Base-by-base conservation (phyloP, 1,140 invertebrate species). In the Drosophila novamexicana region DNA sequence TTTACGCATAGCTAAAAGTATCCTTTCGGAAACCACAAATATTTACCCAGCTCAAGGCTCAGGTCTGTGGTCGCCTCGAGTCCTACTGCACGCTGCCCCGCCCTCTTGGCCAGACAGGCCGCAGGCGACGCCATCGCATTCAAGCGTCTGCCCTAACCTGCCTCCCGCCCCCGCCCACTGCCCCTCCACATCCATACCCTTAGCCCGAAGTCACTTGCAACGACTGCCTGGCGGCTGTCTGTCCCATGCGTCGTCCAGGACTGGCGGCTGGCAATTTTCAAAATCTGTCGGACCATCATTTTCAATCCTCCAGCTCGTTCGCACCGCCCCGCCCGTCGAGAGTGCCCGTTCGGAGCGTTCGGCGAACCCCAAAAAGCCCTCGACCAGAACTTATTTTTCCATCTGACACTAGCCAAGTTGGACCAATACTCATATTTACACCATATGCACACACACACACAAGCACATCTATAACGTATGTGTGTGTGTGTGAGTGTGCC, bases 371-470 rank as follows among this genome's bases (percentile, higher is more conserved):
- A 64, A 72, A 70, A 66, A 69, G 47, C 62, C 65, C 62, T 76
- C 66, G 76, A 81, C 71, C 82, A 79, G 79, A 79, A 89, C 88
- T 89, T 90, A 85, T 85, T 89, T 89, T 89, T 89, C 85, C 81
- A 89, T 79, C 82, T 76, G 72, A 80, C 80, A 85, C 73, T 88
- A 76, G 73, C 82, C 72, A 74, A 68, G 42, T 89, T 89, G 77
- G 84, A 89, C 80, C 84, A 89, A 84, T 89, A 82, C 84, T 89
- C 84, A 89, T 89, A 89, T 89, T 89, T 89, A 89, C 84, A 89
- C 84, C 85, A 75, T 57, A 73, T 62, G 56, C 75, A 65, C 56
- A 69, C 58, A 59, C 57, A 56, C 36, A 49, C 53, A 29, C 58
- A 6, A 6, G 42, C 14, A 45, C 72, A 29, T 29, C 22, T 29